Evolutionary conservation across 2,113 vertebrate genomes (phyloP), one percentile per base, ranked within the genome.

Genomic region (Varanus salvator): DNA sequence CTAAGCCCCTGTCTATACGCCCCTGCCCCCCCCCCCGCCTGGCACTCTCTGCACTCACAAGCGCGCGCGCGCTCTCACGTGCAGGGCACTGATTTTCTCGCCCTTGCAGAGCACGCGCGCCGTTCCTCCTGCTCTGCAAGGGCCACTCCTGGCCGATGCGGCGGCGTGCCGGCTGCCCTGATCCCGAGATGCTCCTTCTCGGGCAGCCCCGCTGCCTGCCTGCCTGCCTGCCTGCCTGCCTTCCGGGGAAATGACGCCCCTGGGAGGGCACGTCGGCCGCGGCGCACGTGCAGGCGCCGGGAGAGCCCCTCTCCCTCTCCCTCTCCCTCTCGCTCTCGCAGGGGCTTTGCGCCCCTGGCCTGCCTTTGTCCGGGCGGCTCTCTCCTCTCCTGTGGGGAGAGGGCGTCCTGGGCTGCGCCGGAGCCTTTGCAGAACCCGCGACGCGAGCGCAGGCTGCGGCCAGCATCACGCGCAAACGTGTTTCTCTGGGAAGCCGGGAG

Each of bases 131-230:
- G 38, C 80, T n/a, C n/a, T n/a, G 77, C 29, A 50, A 64, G 78
- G n/a, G 52, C 52, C 64, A 25, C 68, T 75, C 44, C 85, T 9
- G 1, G 84, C 71, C 81, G 48, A 25, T 60, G 50, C 69, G 4
- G n/a, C 57, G 87, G 94, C 91, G 88, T 90, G 92, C 72, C 60
- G 76, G 84, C 84, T 78, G 69, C 84, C 89, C 76, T 60, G 15
- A 29, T 31, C 2, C 12, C 89, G 7, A 29, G 80, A 90, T 72
- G 75, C 60, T 44, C 57, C 1, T 64, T 50, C 25, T 25, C 57
- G 27, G 90, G 86, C 57, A 12, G 75, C 6, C 1, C 8, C 19
- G 27, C 8, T 9, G 12, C 48, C 50, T 31, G 12, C 48, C 27
- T 69, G 12, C 52, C 23, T 2, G 38, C 38, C 38, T 44, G 38